Evolutionary conservation across 1,140 invertebrate species (phyloP).

Genomic region (Eriosoma lanigerum): DNA sequence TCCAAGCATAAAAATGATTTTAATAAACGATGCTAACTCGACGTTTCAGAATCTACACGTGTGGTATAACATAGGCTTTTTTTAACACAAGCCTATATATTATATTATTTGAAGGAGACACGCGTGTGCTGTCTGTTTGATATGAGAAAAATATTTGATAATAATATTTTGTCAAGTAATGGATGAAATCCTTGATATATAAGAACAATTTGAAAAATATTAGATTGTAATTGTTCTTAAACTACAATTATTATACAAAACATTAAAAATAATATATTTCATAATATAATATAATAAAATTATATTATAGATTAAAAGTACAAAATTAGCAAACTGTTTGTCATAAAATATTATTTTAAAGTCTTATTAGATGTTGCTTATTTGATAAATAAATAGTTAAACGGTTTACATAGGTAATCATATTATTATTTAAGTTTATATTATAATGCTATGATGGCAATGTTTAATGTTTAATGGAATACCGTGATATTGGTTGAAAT

Average conservation of each 20-base stretch:
- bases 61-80: conserved; percentile 4
- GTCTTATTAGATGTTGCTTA: neutral
- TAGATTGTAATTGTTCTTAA: neutral
- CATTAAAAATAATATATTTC: neutral
- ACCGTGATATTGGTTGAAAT: no score
- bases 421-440: no score
- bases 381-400: neutral
- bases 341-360: neutral
- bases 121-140: conserved; percentile 4
- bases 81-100: conserved; percentile 24
- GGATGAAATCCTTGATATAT: neutral
- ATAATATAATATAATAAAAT: neutral
- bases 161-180: conserved; percentile 14
- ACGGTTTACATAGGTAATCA: neutral
- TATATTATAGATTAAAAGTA: no score
- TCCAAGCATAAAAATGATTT: neutral
- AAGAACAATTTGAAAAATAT: neutral
- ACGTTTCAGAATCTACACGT: conserved; percentile 14
- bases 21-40: conserved; percentile 10
- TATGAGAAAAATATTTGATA: conserved; percentile 13
- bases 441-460: no score
- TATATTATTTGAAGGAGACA: neutral
- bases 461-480: no score
- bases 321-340: no score
- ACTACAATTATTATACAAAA: neutral